phyloP scores from a whole-genome alignment of 2,113 vertebrate species.

The Corythoichthys haematopterus region DNA sequence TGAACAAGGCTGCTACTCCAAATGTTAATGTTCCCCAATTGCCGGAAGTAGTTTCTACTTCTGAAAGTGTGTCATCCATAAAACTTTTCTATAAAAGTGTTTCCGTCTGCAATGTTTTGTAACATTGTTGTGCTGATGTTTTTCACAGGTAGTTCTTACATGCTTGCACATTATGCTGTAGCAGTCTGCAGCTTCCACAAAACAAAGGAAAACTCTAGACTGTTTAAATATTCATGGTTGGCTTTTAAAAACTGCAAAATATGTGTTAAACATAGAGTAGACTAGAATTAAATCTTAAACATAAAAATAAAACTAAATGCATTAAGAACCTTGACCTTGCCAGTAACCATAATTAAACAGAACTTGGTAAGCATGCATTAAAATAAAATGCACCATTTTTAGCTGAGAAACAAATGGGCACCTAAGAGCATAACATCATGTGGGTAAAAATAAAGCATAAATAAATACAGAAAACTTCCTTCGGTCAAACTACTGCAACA shows the following conservation, averaged over 20 bases:
- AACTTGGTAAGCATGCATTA: background rate
- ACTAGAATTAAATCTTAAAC: background rate
- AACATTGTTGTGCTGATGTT: background rate
- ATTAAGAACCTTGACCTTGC: background rate
- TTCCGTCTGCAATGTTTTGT: background rate
- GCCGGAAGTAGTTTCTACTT: background rate
- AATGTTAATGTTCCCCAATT: background rate
- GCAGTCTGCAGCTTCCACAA: background rate
- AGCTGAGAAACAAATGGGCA: background rate
- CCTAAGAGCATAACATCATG: background rate
- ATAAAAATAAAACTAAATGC: background rate
- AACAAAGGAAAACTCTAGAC: conserved; percentile 35
- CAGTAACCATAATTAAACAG: background rate
- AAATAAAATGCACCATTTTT: background rate
- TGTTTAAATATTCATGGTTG: conserved; percentile 64
- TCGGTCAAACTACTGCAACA: background rate
- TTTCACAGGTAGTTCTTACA: background rate
- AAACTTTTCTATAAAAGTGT: background rate
- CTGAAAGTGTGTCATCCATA: conserved; percentile 1
- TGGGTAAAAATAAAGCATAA: background rate
- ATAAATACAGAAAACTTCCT: background rate
- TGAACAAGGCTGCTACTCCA: conserved; percentile 8
- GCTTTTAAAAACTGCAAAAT: conserved; percentile 18
- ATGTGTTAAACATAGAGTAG: background rate
- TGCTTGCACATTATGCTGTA: background rate